phyloP scores from a whole-genome alignment of 2,888 invertebrate species.

The Melieria picta region DNA sequence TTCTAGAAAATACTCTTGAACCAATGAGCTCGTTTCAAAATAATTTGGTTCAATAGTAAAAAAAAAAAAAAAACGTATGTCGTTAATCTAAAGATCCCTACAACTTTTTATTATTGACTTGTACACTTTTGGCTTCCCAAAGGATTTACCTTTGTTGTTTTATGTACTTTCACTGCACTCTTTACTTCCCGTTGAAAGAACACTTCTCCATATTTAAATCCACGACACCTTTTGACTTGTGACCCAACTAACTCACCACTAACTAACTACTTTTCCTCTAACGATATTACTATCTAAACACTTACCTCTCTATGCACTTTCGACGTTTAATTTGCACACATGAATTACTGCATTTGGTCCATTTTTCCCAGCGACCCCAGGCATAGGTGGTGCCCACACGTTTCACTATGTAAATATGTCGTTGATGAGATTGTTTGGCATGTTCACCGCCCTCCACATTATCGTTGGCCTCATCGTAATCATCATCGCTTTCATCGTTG shows the following conservation, averaged over 20 bases:
- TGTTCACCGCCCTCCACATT: conserved; percentile 37
- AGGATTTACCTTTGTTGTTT: too few species aligned
- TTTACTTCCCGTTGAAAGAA: too few species aligned
- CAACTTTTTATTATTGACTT: too few species aligned
- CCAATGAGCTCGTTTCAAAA: too few species aligned
- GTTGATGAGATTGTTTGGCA: conserved; percentile 36
- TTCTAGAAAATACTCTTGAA: too few species aligned
- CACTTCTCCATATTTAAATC: not conserved
- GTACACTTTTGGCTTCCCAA: too few species aligned
- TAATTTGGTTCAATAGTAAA: too few species aligned
- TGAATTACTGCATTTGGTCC: conserved; percentile 80
- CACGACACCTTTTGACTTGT: not conserved
- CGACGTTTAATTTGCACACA: conserved; percentile 79
- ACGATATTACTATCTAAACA: not conserved
- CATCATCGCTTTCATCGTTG: conserved; percentile 40
- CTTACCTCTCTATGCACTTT: conserved; percentile 71
- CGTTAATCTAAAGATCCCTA: too few species aligned
- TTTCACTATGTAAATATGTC: conserved; percentile 32
- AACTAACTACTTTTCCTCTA: too few species aligned
- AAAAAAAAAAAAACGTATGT: too few species aligned
- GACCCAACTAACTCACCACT: too few species aligned
- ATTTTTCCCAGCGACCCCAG: conserved; percentile 79
- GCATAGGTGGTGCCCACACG: conserved; percentile 56
- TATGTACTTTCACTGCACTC: too few species aligned
- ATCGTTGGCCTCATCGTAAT: conserved; percentile 50